These are phyloP conservation scores for Turdus rufiventris DNA, from an alignment of 2,113 vertebrate genomes.

Conservation along the genomic window DNA sequence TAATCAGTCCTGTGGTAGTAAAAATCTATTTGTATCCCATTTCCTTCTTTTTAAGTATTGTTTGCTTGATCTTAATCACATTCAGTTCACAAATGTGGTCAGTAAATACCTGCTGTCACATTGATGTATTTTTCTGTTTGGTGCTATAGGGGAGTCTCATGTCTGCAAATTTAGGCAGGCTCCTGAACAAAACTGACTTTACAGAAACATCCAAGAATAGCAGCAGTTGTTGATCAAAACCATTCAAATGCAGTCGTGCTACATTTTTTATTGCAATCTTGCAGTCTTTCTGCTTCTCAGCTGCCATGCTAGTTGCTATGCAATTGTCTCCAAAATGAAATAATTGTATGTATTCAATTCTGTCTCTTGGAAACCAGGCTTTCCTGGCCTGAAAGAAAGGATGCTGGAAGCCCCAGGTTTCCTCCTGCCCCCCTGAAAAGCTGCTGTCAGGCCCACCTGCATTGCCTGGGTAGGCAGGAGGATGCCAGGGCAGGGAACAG, in stretches of 20 bases:
- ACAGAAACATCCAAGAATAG: not conserved
- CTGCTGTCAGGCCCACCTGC: not conserved
- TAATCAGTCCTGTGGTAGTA: not conserved
- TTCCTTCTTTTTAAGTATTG: not conserved
- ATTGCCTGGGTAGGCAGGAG: not conserved
- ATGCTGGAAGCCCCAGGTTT: not conserved
- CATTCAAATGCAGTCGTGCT: not conserved
- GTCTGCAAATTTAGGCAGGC: not conserved
- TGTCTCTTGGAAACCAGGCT: not conserved
- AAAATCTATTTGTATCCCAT: not conserved
- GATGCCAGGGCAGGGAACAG: not conserved
- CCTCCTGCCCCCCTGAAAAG: not conserved
- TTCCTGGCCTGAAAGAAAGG: not conserved
- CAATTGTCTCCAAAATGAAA: not conserved
- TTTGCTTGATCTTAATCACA: not conserved
- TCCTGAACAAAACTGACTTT: not conserved
- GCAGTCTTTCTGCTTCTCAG: not conserved
- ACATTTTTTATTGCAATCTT: not conserved
- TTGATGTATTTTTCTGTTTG: not conserved
- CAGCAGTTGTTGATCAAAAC: not conserved
- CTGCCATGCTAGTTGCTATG: not conserved
- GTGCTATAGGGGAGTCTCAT: not conserved
- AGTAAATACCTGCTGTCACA: accelerated
- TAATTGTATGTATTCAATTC: not conserved
- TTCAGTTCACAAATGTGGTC: not conserved